Evolutionary conservation across 2,113 vertebrate genomes (phyloP), one percentile per base, ranked within the genome.

Genomic region (Trogon melanurus): DNA sequence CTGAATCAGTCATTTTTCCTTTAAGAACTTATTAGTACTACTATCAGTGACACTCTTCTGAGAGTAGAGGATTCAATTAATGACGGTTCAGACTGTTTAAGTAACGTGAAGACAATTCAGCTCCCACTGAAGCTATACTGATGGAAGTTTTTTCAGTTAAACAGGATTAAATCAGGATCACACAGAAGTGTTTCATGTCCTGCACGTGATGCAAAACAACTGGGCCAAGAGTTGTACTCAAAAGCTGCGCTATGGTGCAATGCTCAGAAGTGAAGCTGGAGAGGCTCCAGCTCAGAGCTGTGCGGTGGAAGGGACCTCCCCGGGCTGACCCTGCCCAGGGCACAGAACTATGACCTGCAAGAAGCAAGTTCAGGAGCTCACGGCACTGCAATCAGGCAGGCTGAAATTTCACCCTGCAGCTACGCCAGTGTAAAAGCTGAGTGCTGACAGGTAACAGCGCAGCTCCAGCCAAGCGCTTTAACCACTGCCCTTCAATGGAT

Each of bases 191-290:
- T 58, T 85, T 53, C 45, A 65, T 1, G 1, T 73, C 54, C 54
- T 6, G 16, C 30, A 60, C 20, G 17, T 0, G 0, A 21, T 3
- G 36, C 65, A 94, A 57, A 69, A 34, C 36, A 56, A 60, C 1
- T 7, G 2, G 45, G 64, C 38, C 65, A 34, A 79, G 53, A 62
- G 25, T 65, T 41, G 41, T 41, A 41, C 45, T 53, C 41, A 73
- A 58, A 86, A 51, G 72, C 51, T 50, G 56, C 11, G 38, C 22
- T 11, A 2, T 3, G 41, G 62, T 34, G 34, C 2, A 0, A 27
- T 0, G 1, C 53, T 32, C 74, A 79, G 29, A 61, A 41, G 41
- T 9, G 10, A 41, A 83, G 34, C 36, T 12, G 53, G 54, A 34
- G 0, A 1, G 32, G n/a, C 86, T 10, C 11, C 1, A 6, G 18